Base-by-base conservation (phyloP, 2,888 invertebrate species). In the Chironomus tentans region DNA sequence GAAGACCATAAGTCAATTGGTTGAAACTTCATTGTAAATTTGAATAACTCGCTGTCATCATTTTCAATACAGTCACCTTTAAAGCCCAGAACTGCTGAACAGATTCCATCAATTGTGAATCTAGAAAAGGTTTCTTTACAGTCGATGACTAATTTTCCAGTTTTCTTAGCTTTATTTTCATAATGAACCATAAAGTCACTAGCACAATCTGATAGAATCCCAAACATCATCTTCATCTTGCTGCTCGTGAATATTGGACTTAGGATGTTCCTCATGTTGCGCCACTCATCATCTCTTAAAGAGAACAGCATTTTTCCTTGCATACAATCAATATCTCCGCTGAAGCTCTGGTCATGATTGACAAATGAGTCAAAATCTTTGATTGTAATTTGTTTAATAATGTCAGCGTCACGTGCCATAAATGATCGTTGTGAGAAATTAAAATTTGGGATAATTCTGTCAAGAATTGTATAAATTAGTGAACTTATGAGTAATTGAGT, bases 251-350 rank as follows among this genome's bases (percentile, higher is more conserved):
- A 65, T 3, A 65, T 65, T 13, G 56, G 56, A 56, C 56, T 56
- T 2, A 56, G 56, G 0, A 83, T 83, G 4, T 81, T 79, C 46
- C 85, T 79, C 85, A 85, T 85, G 4, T 83, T 81, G 24, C 80
- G 80, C 83, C 83, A 83, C 24, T 80, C 80, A 68, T 82, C 79
- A 76, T 80, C 81, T 5, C 78, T 78, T 78, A 83, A 78, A 0
- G 79, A 46, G 24, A 73, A 46, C 2, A 73, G n/a, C 6, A 10
- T 47, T 21, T 15, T 46, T 0, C 62, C 62, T 3, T n/a, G 6
- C 2, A 73, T 3, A 0, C 6, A 7, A 65, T 73, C 73, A 10
- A 65, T 15, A 4, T 50, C 15, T 21, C 28, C 65, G 22, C 46
- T 46, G 2, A 73, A 18, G 18, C 12, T 28, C 10, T 73, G 6